A percentile compares a stretch with the other conserved stretches of the same genome.
Evolutionary conservation across 2,797 vertebrate genomes (phyloP).

Genomic region (Momotus momota): DNA sequence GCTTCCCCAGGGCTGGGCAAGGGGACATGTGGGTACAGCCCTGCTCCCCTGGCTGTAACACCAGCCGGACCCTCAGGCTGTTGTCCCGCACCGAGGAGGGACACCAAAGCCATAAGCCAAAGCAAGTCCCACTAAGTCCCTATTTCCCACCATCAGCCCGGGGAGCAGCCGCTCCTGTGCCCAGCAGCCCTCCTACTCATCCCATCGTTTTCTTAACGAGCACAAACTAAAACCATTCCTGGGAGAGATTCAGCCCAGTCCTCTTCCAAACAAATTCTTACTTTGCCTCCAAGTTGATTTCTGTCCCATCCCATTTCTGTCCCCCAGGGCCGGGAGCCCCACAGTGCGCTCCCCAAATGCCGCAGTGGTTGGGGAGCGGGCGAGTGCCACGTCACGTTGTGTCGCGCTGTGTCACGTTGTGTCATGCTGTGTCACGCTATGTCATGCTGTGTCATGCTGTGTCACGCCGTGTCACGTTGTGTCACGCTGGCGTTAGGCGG

Average conservation of each 20-base stretch:
- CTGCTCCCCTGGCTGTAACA: rapidly evolving
- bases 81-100: rapidly evolving
- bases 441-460: neutral
- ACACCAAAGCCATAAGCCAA: neutral
- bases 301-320: neutral
- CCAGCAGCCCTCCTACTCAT: neutral
- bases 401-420: neutral
- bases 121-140: neutral
- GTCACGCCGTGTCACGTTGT: rapidly evolving
- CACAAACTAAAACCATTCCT: neutral
- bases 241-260: neutral
- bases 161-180: neutral
- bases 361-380: rapidly evolving
- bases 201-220: neutral
- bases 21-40: neutral
- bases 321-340: neutral
- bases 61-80: neutral
- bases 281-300: neutral
- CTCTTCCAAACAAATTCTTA: neutral
- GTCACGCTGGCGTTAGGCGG: rapidly evolving
- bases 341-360: rapidly evolving
- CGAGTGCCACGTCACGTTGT: rapidly evolving
- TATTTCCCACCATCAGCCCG: neutral
- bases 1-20: neutral
- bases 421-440: too few relatives aligned